Base-by-base conservation (phyloP, 2,113 vertebrate genomes). In the Grammomys dolichurus region DNA sequence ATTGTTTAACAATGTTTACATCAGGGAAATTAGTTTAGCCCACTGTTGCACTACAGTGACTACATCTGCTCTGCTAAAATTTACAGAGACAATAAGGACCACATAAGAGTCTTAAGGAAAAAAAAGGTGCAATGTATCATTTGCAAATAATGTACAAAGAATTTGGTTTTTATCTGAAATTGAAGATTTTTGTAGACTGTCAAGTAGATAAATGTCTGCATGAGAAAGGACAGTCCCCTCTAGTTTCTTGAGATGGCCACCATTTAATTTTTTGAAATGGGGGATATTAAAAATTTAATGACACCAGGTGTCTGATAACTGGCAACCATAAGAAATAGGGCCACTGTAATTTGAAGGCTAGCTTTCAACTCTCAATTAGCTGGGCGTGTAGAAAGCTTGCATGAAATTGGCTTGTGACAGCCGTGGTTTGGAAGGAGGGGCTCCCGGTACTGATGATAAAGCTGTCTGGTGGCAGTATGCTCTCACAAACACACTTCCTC, bases 1-100 rank as follows among this genome's bases (percentile, higher is more conserved):
- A 97, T 96, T 95, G 76, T 91, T 96, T 97, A 97, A 97, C 81
- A 92, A 96, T 97, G 77, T 93, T 97, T 97, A 94, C 91, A 97
- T 58, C 84, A 92, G 36, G 91, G 94, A 96, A 97, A 98, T 96
- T 95, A 96, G 94, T 94, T 96, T 95, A 93, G 75, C 77, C 72
- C 76, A 76, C 7, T 94, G 90, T 20, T 73, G 51, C 90, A 96
- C n/a, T 87, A 94, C 13, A n/a, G 36, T 91, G 87, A 16, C 88
- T 87, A 81, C 46, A 94, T 94, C 73, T 96, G 78, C 75, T 94
- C 93, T 97, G 93, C 93, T 67, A 96, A 31, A 90, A 93, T 93
- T 95, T 91, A 93, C 75, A 92, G 54, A 33, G 63, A 96, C 87
- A 85, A 91, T 40, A 87, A 81, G 54, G 31, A 86, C 40, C 90